A percentile compares a stretch with the other conserved stretches of the same genome.
phyloP scores from a whole-genome alignment of 2,888 invertebrate species.

The Netelia virgata region DNA sequence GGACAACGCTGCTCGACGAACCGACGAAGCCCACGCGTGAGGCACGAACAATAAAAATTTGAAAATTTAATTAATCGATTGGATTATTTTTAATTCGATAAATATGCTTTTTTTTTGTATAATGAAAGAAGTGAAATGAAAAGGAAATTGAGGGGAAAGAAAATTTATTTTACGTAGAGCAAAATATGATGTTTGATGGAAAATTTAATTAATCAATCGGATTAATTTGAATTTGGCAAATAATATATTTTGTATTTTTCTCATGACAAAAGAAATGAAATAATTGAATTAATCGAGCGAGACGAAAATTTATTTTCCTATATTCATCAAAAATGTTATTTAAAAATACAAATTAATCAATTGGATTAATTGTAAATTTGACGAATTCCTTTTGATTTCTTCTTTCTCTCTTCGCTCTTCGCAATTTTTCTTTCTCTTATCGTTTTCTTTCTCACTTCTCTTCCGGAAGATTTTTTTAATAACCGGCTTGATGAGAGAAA shows the following conservation, averaged over 20 bases:
- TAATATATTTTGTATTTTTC: neutral
- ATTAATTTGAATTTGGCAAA: neutral
- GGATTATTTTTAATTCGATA: neutral
- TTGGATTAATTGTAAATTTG: neutral
- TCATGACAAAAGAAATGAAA: neutral
- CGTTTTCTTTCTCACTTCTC: too few species aligned
- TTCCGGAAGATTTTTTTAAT: too few species aligned
- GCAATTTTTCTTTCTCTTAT: too few species aligned
- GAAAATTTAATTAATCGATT: neutral
- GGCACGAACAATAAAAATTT: too few species aligned
- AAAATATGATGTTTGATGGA: neutral
- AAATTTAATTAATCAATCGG: neutral
- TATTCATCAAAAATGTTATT: neutral
- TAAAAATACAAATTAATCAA: neutral
- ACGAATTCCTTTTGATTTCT: neutral
- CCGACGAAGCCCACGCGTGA: neutral
- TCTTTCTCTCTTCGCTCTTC: neutral
- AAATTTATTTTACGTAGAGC: neutral
- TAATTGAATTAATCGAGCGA: neutral
- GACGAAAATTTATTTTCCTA: neutral
- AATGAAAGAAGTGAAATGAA: neutral
- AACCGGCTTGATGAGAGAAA: neutral
- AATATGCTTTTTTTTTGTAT: neutral
- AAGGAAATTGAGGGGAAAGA: neutral
- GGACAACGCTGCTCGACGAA: neutral